Evolutionary conservation across 2,888 invertebrate genomes (phyloP).

Genomic region (Ectropis crepuscularia): DNA sequence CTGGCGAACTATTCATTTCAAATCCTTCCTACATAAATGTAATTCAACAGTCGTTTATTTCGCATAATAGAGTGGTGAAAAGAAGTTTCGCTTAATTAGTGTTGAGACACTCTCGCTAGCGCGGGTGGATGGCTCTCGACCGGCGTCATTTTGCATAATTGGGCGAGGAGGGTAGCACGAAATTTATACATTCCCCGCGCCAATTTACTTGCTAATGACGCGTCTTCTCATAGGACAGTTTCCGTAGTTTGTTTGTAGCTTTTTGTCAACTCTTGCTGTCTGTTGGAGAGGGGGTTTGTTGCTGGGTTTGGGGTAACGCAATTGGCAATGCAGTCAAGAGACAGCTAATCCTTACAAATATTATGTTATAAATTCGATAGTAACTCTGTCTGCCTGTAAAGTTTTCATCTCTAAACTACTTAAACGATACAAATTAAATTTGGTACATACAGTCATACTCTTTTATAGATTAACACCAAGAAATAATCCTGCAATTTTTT

Average conservation of each 20-base stretch:
- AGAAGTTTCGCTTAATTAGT: conserved; percentile 83
- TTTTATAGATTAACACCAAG: too few species aligned
- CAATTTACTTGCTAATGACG: conserved; percentile 85
- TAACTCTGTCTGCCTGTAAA: too few species aligned
- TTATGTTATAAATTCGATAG: too few species aligned
- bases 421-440: too few species aligned
- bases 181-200: conserved; percentile 81
- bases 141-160: conserved; percentile 85
- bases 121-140: conserved; percentile 79
- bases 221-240: conserved; percentile 66
- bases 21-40: conserved; percentile 23
- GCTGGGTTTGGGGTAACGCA: conserved; percentile 30
- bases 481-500: too few species aligned
- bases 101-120: conserved; percentile 80
- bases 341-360: too few species aligned
- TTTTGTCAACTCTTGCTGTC: conserved; percentile 54
- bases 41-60: conserved; percentile 73
- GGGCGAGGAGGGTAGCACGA: conserved; percentile 79
- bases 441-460: too few species aligned
- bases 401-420: too few species aligned
- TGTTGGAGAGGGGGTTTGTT: conserved; percentile 35
- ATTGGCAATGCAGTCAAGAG: neutral
- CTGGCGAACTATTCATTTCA: neutral
- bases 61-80: conserved; percentile 82
- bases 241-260: conserved; percentile 46